Percentiles rank a stretch among this genome's conserved stretches.
Conservation (phyloP, 2,888 invertebrate species). For the Halictus quadricinctus region DNA sequence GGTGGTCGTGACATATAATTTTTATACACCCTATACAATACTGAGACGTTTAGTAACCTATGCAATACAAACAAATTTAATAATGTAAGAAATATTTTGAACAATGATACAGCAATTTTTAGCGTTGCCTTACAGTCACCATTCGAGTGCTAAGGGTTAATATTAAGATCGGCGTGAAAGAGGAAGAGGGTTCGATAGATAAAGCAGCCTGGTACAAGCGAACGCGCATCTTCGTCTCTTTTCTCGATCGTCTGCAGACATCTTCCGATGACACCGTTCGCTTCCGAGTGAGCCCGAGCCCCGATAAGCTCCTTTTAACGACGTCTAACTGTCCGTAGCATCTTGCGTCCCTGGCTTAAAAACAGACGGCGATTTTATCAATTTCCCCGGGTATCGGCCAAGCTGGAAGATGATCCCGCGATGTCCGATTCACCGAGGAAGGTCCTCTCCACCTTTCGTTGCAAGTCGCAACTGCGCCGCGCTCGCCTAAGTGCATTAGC, state of each 20-base stretch:
- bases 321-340: slow-evolving; percentile 37
- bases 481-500: slow-evolving; percentile 7
- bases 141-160: no score
- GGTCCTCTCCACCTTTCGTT: neutral
- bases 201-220: neutral
- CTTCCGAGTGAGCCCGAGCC: neutral
- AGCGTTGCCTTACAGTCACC: no score
- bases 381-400: slow-evolving; percentile 31
- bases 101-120: no score
- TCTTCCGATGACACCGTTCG: neutral
- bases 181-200: neutral
- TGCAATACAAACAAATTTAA: no score
- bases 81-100: no score
- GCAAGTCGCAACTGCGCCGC: neutral
- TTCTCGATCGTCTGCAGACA: slow-evolving; percentile 1
- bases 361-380: slow-evolving; percentile 45
- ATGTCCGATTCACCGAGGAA: neutral
- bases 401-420: neutral
- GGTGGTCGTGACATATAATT: no score
- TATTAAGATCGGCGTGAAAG: no score
- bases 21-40: no score
- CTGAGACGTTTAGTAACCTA: no score
- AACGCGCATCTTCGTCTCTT: neutral
- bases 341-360: slow-evolving; percentile 9
- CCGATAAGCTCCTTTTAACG: slow-evolving; percentile 52